Evolutionary conservation across 2,888 invertebrate species (phyloP), one percentile per base, ranked within the genome.

Genomic region (Nemapogon koenigi): DNA sequence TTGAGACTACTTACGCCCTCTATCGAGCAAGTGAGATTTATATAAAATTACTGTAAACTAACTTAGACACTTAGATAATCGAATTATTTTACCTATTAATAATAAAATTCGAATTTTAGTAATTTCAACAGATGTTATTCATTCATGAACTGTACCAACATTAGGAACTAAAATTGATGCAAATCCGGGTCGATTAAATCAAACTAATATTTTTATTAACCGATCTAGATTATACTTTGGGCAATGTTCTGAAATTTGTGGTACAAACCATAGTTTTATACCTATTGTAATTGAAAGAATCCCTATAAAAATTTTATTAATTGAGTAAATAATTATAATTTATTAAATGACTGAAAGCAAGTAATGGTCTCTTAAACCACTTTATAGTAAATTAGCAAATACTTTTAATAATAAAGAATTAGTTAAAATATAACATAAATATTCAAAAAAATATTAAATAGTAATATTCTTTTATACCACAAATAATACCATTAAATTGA

Each of bases 241-340:
- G 0, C 88, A 90, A 83, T 90, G 89, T 60, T 90, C 89, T 49
- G 89, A 90, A 83, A 89, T 90, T 76, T 90, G 89, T 71, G 89
- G 89, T 1, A 83, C 85, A 38, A 89, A 90, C 60, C 89, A 90
- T 62, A 87, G 87, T 41, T 90, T 90, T 82, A 90, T 90, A 71
- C 89, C 88, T 19, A 88, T 89, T 81, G 79, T 82, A 41, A 62
- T 86, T 52, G 85, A 87, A 83, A 79, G 76, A 53, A 71, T 82
- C 37, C 63, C 69, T 43, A 60, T 72, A 50, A 75, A 72, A 69
- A 58, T 48, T 83, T 84, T 57, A 79, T 83, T 67, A 81, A 81
- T 58, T 83, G 82, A 83, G 69, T 83, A 64, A 62, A 72, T 67
- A 73, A 65, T 53, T 62, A 63, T 30, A 30, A 30, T 28, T 73